Base-by-base conservation (phyloP, 2,113 vertebrate species). In the Oophaga pumilio region DNA sequence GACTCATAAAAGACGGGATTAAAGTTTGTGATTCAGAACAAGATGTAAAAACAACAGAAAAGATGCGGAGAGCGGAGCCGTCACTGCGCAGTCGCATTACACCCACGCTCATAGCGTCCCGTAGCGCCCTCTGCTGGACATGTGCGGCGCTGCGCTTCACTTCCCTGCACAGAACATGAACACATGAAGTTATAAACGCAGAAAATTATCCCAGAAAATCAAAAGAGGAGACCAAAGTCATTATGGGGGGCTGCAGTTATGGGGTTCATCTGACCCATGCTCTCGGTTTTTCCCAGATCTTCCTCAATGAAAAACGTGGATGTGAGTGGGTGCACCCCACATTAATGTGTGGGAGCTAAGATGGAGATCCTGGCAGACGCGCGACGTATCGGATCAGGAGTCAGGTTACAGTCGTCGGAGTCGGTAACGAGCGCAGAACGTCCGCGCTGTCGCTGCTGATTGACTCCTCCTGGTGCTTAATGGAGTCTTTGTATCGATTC, bases 21-120 rank as follows among this genome's bases (percentile, higher is more conserved):
- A 85, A 85, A 85, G 73, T 85, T 85, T 85, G 73, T 85, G 84
- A 77, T 24, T 85, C 59, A 53, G 69, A 77, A 85, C 57, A 64
- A 33, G 69, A 64, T 5, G 9, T 73, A 74, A 73, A 85, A 85
- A 20, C 59, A 74, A 28, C 1, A 11, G 26, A n/a, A 18, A 14
- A 15, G 62, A 49, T 6, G 6, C 0, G 7, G 13, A n/a, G 28
- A 1, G 2, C 11, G 1, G n/a, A 64, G 73, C 20, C 4, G 11
- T 59, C 79, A 50, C 20, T 49, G 60, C 33, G 13, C 28, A 20
- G 24, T 43, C 57, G 62, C 24, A 79, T 57, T 68, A 68, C 64
- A 57, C 56, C 59, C 4, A 17, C 12, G 1, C 2, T 26, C 28
- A 28, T 14, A 69, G 3, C 26, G 8, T n/a, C 12, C 50, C 8